These are phyloP conservation scores for Callocephalon fimbriatum DNA, from an alignment of 2,113 vertebrate species.

Conservation along the genomic window DNA sequence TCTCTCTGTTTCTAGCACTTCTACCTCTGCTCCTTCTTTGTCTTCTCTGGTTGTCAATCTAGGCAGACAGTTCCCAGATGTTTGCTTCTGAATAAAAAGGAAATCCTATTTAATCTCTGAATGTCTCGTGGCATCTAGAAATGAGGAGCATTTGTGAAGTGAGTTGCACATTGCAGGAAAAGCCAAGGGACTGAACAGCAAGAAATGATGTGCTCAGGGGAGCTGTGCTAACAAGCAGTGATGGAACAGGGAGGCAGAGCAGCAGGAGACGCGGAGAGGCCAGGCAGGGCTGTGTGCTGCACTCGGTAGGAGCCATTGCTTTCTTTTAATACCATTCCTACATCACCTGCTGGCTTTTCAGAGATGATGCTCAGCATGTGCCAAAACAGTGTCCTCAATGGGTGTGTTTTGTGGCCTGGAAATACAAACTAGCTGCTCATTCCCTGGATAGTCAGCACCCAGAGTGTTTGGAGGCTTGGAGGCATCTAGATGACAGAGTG, in stretches of 20 bases:
- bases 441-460: not conserved
- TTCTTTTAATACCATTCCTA: not conserved
- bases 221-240: not conserved
- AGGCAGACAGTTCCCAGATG: not conserved
- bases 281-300: not conserved
- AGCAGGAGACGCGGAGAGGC: not conserved
- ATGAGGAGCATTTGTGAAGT: not conserved
- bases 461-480: not conserved
- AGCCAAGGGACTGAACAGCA: not conserved
- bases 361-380: fast-evolving
- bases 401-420: not conserved
- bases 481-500: not conserved
- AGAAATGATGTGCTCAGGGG: not conserved
- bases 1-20: not conserved
- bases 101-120: not conserved
- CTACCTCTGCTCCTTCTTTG: not conserved
- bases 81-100: not conserved
- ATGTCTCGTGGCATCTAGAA: not conserved
- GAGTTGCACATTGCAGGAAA: not conserved
- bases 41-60: not conserved
- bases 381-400: not conserved
- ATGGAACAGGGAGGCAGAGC: not conserved
- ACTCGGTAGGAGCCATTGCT: not conserved
- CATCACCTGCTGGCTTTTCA: not conserved
- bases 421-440: not conserved